Evolutionary conservation across 1,140 invertebrate genomes (phyloP), one percentile per base, ranked within the genome.

Genomic region (Aplysia californica): DNA sequence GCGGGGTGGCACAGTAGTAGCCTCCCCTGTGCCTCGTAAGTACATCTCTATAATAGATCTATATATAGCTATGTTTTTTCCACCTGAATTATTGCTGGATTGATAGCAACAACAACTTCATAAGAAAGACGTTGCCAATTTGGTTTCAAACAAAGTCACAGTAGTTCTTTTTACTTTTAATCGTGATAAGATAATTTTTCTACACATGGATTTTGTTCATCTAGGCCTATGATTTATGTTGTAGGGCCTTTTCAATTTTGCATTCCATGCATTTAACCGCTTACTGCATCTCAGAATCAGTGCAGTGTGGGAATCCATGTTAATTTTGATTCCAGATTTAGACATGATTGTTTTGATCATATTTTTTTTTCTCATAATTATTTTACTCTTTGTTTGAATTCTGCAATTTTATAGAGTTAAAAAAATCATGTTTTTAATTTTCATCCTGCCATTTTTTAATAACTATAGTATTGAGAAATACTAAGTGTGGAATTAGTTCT

Each of bases 1-100:
- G 20, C 59, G 70, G 38, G 56, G 31, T 4, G 36, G 55, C 35
- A 39, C 31, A 61, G 33, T 50, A 3, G 70, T 38, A n/a, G 35
- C 70, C 20, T 73, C 70, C 5, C 56, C 70, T 1, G 39, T 39
- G 2, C 70, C 70, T 20, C 56, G 70, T 73, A 73, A 73, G 70
- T 55, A 10, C 15, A 5, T 71, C 20, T 71, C 5, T 1, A 4
- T 4, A 26, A 2, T 44, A 35, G 10, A 35, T 66, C 10, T 66
- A 33, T 66, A 4, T 36, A 26, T 10, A 5, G 31, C 10, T 35
- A 23, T 26, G 38, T 10, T 18, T 5, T 26, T 61, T 26, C 6
- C 6, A 15, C 29, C 6, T 61, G 29, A 26, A 26, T 6, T 61
- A 61, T 61, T 61, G 29, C 29, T 61, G 29, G 20, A 10, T n/a